Conservation (phyloP, 1,140 invertebrate species). For the Carcinoscorpius rotundicauda region DNA sequence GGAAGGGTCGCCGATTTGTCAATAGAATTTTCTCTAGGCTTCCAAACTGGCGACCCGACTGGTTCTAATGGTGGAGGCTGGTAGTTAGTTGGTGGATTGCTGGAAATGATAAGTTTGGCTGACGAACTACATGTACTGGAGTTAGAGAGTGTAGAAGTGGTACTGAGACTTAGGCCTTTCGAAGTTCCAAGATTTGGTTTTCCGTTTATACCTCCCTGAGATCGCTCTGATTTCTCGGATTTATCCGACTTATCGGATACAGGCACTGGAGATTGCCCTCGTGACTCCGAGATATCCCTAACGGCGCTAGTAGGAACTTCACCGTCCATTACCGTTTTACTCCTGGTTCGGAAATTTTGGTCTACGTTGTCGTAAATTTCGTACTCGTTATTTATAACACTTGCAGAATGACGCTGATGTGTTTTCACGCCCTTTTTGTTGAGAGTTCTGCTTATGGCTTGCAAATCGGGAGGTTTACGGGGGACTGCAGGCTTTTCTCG, state of each 20-base stretch:
- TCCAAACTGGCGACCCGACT: conserved; percentile 81
- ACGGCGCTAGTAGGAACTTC: conserved; percentile 28
- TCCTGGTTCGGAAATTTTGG: conserved; percentile 58
- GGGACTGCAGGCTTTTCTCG: conserved; percentile 8
- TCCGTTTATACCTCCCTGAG: conserved; percentile 25
- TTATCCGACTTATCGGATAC: conserved; percentile 13
- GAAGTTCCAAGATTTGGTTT: conserved; percentile 29
- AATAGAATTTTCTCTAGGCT: conserved; percentile 56
- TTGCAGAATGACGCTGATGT: conserved; percentile 69
- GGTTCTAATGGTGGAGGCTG: conserved; percentile 61
- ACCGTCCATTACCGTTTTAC: conserved; percentile 76
- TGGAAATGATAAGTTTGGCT: conserved; percentile 82
- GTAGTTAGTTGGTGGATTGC: conserved; percentile 78
- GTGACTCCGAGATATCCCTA: conserved; percentile 1
- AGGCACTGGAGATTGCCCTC: conserved; percentile 1
- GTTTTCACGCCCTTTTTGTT: conserved; percentile 41
- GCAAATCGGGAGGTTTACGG: not conserved
- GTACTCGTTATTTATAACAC: conserved; percentile 54
- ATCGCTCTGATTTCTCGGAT: conserved; percentile 42
- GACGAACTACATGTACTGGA: conserved; percentile 79
- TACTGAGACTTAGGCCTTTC: conserved; percentile 62
- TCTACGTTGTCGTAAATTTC: conserved; percentile 53
- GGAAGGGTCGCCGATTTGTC: conserved; percentile 19
- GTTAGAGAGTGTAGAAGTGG: conserved; percentile 82
- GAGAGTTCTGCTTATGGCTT: conserved; percentile 34